A percentile compares a stretch with the other conserved stretches of the same genome.
Evolutionary conservation across 2,113 vertebrate species (phyloP).

Genomic region (Amia ocellicauda): DNA sequence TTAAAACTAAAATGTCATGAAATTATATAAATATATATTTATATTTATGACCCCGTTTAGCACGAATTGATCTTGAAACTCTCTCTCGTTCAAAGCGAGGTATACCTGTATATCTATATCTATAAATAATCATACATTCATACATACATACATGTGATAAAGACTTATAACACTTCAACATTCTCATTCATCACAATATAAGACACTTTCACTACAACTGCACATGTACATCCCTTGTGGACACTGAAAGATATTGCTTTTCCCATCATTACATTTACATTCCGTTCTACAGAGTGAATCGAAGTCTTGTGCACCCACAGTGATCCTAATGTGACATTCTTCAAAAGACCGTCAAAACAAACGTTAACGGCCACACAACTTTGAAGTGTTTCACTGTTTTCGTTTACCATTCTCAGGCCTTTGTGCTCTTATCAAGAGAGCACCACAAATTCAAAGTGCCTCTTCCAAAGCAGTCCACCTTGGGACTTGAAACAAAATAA

Average conservation of each 20-base stretch:
- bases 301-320: no score
- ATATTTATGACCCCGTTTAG: no score
- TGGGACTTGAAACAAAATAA: no score
- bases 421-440: constrained; percentile 15
- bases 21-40: no score
- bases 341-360: constrained; percentile 52
- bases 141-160: not conserved
- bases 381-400: not conserved
- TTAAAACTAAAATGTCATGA: no score
- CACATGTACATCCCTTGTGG: no score
- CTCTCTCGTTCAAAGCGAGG: no score
- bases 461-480: constrained; percentile 70
- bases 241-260: constrained; percentile 27
- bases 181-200: no score
- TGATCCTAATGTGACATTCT: constrained; percentile 79
- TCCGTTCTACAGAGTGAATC: no score
- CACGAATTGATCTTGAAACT: no score
- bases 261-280: constrained; percentile 29
- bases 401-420: constrained; percentile 66
- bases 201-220: no score
- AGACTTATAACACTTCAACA: no score
- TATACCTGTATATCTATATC: constrained; percentile 1
- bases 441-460: constrained; percentile 58
- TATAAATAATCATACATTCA: not conserved
- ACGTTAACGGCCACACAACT: not conserved